Conservation (phyloP, 2,113 vertebrate species). For the Argyrosomus japonicus region DNA sequence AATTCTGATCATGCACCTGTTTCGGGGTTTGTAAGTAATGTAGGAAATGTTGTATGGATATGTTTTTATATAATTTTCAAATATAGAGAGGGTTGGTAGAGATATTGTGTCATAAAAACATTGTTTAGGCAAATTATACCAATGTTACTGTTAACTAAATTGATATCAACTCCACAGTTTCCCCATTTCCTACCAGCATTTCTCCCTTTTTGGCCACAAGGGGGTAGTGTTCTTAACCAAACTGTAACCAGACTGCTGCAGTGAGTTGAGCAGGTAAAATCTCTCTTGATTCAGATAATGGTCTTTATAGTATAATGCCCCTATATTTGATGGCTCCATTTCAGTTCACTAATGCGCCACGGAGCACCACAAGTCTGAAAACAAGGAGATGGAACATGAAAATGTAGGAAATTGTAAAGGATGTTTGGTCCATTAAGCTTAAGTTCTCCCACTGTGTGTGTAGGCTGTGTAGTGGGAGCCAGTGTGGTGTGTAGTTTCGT, state of each 20-base stretch:
- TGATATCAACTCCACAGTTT: background rate
- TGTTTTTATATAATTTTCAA: background rate
- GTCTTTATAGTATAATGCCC: background rate
- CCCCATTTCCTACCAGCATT: background rate
- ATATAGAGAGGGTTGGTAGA: background rate
- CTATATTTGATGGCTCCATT: background rate
- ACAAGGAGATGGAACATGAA: constrained; percentile 7
- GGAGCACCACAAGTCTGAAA: background rate
- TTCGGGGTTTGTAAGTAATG: background rate
- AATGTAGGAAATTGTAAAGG: background rate
- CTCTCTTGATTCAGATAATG: constrained; percentile 22
- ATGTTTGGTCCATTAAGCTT: constrained; percentile 44
- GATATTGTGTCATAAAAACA: background rate
- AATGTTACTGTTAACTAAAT: background rate
- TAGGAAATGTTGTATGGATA: background rate
- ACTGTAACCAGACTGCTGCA: constrained; percentile 9
- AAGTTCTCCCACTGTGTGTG: constrained; percentile 58
- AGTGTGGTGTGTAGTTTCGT: constrained; percentile 43
- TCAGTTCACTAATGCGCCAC: background rate
- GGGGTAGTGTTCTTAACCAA: constrained; percentile 66
- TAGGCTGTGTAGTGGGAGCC: constrained; percentile 55
- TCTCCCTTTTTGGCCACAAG: constrained; percentile 67
- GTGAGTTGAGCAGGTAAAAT: constrained; percentile 29
- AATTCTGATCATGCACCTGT: background rate
- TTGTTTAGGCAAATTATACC: background rate